phyloP scores from a whole-genome alignment of 1,140 invertebrate species.

The Micrasema longulum region DNA sequence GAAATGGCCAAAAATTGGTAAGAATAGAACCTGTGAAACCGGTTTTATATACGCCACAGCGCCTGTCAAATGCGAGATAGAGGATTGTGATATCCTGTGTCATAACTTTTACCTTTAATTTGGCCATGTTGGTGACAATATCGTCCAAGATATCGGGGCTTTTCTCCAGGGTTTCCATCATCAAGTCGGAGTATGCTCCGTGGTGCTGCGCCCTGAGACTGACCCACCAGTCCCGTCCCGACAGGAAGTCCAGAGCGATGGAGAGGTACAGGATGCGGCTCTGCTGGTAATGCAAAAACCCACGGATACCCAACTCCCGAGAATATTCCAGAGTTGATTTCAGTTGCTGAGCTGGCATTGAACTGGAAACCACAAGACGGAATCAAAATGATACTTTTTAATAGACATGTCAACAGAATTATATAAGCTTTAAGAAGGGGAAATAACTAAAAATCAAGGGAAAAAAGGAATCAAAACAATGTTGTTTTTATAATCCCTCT shows the following conservation, averaged over 20 bases:
- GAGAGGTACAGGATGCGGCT: slow-evolving; percentile 59
- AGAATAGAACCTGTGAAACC: no score
- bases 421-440: no score
- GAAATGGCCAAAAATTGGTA: no score
- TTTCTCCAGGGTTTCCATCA: slow-evolving; percentile 59
- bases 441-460: no score
- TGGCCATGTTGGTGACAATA: slow-evolving; percentile 60
- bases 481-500: no score
- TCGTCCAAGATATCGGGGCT: slow-evolving; percentile 60
- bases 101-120: slow-evolving; percentile 64
- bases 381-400: no score
- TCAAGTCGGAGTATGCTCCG: slow-evolving; percentile 56
- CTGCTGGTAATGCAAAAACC: slow-evolving; percentile 63
- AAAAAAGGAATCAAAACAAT: no score
- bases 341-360: slow-evolving; percentile 38
- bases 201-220: slow-evolving; percentile 58
- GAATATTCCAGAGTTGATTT: slow-evolving; percentile 53
- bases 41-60: no score
- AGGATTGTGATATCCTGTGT: no score
- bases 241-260: slow-evolving; percentile 59
- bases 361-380: no score
- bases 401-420: no score
- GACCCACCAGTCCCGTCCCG: slow-evolving; percentile 63
- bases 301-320: slow-evolving; percentile 58
- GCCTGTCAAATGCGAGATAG: no score